Conservation (phyloP, 1,140 invertebrate genomes). For the Frieseomelitta varia region DNA sequence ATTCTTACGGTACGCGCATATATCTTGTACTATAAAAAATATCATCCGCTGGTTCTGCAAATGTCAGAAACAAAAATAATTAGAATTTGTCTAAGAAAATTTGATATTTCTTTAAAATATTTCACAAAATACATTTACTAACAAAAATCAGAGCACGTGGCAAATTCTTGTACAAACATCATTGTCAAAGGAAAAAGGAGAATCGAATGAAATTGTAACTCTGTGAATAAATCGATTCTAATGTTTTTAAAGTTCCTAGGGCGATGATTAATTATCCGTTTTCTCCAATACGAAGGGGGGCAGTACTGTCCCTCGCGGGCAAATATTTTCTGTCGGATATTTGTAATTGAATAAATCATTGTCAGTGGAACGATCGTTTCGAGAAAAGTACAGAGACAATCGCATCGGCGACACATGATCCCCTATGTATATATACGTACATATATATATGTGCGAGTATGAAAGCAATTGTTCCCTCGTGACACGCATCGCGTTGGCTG, state of each 20-base stretch:
- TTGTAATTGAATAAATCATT: constrained; percentile 47
- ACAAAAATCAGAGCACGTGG: background rate
- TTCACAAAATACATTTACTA: background rate
- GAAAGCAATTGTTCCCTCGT: constrained; percentile 30
- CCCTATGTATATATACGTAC: background rate
- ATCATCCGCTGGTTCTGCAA: background rate
- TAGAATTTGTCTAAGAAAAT: background rate
- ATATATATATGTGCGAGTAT: background rate
- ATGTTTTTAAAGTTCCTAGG: background rate
- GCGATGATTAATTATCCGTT: constrained; percentile 16
- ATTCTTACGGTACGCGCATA: background rate
- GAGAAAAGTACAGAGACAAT: constrained; percentile 20
- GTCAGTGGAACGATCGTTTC: constrained; percentile 22
- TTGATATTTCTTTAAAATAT: background rate
- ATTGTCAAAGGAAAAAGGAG: background rate
- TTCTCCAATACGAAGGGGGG: background rate
- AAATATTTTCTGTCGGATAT: constrained; percentile 27
- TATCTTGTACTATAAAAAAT: background rate
- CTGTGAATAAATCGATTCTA: background rate
- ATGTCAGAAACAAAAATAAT: background rate
- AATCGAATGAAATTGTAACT: background rate
- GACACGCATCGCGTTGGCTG: constrained; percentile 6
- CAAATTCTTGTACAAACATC: background rate
- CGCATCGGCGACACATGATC: background rate
- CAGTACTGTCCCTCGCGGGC: background rate